Evolutionary conservation across 2,888 invertebrate species (phyloP), one percentile per base, ranked within the genome.

Genomic region (Tridacna gigas): DNA sequence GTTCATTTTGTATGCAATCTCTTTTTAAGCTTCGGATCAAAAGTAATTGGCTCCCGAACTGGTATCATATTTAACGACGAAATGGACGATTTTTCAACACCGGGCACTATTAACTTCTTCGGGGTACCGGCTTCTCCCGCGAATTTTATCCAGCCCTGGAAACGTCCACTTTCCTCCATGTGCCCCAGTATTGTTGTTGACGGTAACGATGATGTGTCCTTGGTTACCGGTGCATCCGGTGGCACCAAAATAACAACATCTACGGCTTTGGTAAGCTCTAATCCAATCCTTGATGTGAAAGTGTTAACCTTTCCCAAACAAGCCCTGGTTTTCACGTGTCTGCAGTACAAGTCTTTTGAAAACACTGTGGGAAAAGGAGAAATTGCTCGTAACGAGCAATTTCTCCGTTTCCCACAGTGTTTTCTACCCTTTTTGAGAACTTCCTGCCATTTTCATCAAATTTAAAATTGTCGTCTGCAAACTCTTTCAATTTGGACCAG

Each of bases 141-240:
- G 0, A 99, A 99, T 95, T 97, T 96, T 94, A 97, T 98, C 74
- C 95, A 95, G 56, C 97, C 98, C 0, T 96, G 97, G 9, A 97
- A 98, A 92, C 96, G 97, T 66, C 98, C 99, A 0, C 95, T 98
- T 90, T 98, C 98, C 45, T 98, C 98, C 0, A 98, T 98, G 98
- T 96, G 96, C 81, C 99, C 99, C 0, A 96, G 96, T 51, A 96
- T 99, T 74, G 95, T 98, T 18, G 94, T 97, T 7, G 96, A 97
- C 89, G 94, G 97, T 9, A 96, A 97, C 89, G 94, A 96, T 26
- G 95, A 97, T 79, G 97, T 96, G 0, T 95, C 95, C 66, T 92
- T 97, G 90, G 96, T 97, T 0, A 95, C 97, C 7, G 98, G 98
- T 0, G 98, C 97, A 0, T 97, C 98, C 0, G 98, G 98, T 1